Percentiles rank a stretch among this genome's conserved stretches.
phyloP scores from a whole-genome alignment of 2,113 vertebrate species.

The Hemiscyllium ocellatum region DNA sequence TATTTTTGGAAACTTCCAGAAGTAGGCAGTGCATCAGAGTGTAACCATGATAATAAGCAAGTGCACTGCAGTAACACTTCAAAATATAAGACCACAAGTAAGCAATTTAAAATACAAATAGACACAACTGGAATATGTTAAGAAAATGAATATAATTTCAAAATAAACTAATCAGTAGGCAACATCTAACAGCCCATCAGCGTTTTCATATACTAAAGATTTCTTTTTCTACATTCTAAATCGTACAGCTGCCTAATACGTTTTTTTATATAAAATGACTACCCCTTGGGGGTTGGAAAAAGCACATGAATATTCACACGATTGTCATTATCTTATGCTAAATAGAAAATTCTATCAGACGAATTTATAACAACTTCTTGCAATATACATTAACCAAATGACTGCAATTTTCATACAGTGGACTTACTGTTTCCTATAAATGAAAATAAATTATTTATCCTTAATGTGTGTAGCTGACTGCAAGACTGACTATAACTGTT shows the following conservation, averaged over 20 bases:
- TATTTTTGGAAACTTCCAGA: slow-evolving; percentile 80
- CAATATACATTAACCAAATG: background rate
- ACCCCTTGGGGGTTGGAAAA: background rate
- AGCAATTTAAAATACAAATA: slow-evolving; percentile 52
- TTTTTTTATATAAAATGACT: slow-evolving; percentile 16
- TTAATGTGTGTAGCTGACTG: background rate
- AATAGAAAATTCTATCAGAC: background rate
- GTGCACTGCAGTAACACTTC: slow-evolving; percentile 53
- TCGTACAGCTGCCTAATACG: background rate
- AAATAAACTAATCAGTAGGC: slow-evolving; percentile 49
- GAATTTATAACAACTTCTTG: background rate
- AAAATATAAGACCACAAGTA: slow-evolving; percentile 49
- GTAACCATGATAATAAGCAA: slow-evolving; percentile 68
- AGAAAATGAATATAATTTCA: slow-evolving; percentile 55
- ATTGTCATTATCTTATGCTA: background rate
- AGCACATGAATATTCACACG: slow-evolving; percentile 8
- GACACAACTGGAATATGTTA: slow-evolving; percentile 50
- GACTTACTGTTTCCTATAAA: background rate
- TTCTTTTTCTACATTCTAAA: slow-evolving; percentile 55
- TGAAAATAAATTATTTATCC: background rate
- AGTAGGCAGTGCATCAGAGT: slow-evolving; percentile 68
- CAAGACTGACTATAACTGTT: background rate
- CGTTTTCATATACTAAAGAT: slow-evolving; percentile 48
- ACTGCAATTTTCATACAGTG: background rate
- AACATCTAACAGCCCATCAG: slow-evolving; percentile 49